Evolutionary conservation across 2,797 vertebrate species (phyloP), one percentile per base, ranked within the genome.

Genomic region (Clarias fuscus): DNA sequence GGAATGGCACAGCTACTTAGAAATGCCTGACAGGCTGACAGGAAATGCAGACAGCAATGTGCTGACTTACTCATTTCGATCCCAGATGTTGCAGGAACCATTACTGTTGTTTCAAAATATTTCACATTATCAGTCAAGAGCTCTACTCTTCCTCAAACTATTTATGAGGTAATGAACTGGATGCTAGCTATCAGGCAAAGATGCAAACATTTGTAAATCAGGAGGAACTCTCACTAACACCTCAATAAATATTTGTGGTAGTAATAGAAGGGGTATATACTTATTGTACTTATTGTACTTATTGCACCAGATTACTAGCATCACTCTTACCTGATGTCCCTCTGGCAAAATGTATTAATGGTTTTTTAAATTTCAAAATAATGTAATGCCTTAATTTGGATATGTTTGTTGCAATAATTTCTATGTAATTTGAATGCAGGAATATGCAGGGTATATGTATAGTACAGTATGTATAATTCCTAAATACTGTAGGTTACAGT

Each of bases 41-140:
- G 79, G 61, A 81, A 67, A 81, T 65, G 24, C 15, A 67, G 8
- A 43, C 17, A 43, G 33, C 61, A 65, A 65, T 64, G 22, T 48
- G 78, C 37, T 8, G 59, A 61, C 17, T 80, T 59, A 82, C n/a
- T 67, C 79, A 68, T n/a, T 67, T 68, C 2, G 4, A 30, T 67
- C 40, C 79, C 64, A 53, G 40, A 82, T 82, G 62, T 67, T 82
- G n/a, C 62, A 82, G 53, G 62, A 82, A 7, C 24, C 30, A 53
- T 67, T 67, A 82, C n/a, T 68, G 15, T 27, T 67, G 17, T 53
- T 53, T 67, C 20, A 67, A 48, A 82, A 13, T 22, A 67, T 67
- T 82, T 67, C 40, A 18, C 37, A 48, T 30, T 62, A 67, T 30
- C 20, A 17, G 40, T 30, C 79, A 82, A 30, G n/a, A 67, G 24